These are phyloP conservation scores for Otocyon megalotis DNA, from an alignment of 2,113 vertebrate genomes.

Conservation along the genomic window DNA sequence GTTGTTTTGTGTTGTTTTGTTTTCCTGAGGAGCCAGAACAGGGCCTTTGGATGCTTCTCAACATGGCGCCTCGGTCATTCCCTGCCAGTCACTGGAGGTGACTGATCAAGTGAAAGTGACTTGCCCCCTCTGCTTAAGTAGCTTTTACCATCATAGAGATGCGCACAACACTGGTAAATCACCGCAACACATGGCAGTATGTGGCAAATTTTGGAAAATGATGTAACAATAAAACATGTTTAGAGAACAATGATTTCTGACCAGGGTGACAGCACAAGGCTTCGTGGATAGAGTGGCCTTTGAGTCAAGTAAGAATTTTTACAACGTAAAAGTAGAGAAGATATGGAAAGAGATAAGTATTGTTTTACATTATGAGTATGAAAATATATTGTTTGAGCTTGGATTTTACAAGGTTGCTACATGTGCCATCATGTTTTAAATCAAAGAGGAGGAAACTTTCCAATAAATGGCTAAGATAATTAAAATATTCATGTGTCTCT, in stretches of 20 bases:
- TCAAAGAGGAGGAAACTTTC: not conserved
- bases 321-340: not conserved
- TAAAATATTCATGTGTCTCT: constrained; percentile 12
- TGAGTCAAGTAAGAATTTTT: not conserved
- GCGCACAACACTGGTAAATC: not conserved
- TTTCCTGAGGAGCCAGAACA: not conserved
- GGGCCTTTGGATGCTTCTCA: not conserved
- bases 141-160: not conserved
- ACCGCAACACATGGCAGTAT: accelerated
- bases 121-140: not conserved
- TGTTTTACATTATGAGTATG: not conserved
- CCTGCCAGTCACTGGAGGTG: not conserved
- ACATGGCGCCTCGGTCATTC: not conserved
- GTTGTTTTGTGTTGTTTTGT: not conserved
- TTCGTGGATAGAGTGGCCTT: not conserved
- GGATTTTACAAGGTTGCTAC: not conserved
- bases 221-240: not conserved
- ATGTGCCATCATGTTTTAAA: not conserved
- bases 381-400: not conserved
- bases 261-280: not conserved
- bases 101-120: not conserved
- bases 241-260: not conserved
- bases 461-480: not conserved
- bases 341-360: not conserved
- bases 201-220: not conserved